Evolutionary conservation across 2,113 vertebrate genomes (phyloP).

Genomic region (Neodon shergylaensis): DNA sequence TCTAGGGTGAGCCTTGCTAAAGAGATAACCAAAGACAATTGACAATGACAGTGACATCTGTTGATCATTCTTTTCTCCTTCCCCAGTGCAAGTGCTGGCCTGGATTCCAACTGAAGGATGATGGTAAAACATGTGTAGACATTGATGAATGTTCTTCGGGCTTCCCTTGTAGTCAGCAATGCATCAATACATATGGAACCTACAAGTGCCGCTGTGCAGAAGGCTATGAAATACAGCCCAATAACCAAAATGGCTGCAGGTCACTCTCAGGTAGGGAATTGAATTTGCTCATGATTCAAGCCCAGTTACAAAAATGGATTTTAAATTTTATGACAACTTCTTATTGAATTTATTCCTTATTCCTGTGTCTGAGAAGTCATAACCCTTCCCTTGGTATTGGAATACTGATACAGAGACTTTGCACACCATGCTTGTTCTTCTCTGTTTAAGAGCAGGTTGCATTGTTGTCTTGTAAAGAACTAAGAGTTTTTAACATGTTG

Average conservation of each 20-base stretch:
- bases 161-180: slow-evolving; percentile 97
- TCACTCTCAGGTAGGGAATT: slow-evolving; percentile 92
- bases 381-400: not conserved
- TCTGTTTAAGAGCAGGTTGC: not conserved
- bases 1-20: slow-evolving; percentile 29
- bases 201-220: slow-evolving; percentile 96
- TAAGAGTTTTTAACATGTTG: slow-evolving; percentile 28
- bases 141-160: slow-evolving; percentile 95
- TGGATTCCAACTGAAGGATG: slow-evolving; percentile 96
- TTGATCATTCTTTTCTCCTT: slow-evolving; percentile 71
- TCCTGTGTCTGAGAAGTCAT: not conserved
- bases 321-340: slow-evolving; percentile 18
- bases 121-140: slow-evolving; percentile 97
- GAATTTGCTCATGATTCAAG: slow-evolving; percentile 31
- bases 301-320: not conserved
- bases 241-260: slow-evolving; percentile 93
- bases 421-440: not conserved
- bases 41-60: slow-evolving; percentile 22
- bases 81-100: slow-evolving; percentile 98
- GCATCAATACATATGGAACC: slow-evolving; percentile 97
- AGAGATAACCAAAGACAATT: not conserved
- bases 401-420: slow-evolving; percentile 23
- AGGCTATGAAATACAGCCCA: slow-evolving; percentile 93
- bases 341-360: not conserved
- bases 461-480: slow-evolving; percentile 45